phyloP scores from a whole-genome alignment of 2,113 vertebrate genomes.

The Triplophysa siluroides region DNA sequence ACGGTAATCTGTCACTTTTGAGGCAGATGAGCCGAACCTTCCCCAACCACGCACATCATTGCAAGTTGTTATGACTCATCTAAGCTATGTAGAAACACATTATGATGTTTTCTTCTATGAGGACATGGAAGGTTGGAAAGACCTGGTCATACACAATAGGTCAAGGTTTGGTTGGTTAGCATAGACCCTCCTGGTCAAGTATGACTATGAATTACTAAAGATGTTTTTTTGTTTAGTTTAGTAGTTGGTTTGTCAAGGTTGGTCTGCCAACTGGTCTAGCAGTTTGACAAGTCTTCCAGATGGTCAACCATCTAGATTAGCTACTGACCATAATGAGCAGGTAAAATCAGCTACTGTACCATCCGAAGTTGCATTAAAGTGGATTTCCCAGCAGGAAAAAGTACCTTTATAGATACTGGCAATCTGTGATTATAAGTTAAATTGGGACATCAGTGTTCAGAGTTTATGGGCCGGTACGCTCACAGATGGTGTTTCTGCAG shows the following conservation, averaged over 20 bases:
- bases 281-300: not conserved
- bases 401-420: not conserved
- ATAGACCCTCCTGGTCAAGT: too few species aligned
- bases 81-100: not conserved
- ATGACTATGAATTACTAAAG: not conserved
- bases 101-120: too few species aligned
- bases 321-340: not conserved
- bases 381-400: constrained; percentile 13
- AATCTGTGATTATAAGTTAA: constrained; percentile 8
- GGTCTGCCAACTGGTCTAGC: not conserved
- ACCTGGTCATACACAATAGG: too few species aligned
- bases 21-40: not conserved
- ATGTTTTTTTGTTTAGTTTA: not conserved
- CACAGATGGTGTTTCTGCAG: not conserved
- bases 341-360: not conserved
- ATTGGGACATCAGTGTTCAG: constrained; percentile 1
- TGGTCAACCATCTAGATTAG: not conserved
- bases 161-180: too few species aligned
- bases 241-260: not conserved
- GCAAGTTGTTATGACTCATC: not conserved
- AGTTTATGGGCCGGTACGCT: not conserved
- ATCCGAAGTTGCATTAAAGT: not conserved
- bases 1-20: constrained; percentile 4
- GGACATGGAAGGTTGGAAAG: not conserved
- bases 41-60: constrained; percentile 3